phyloP scores from a whole-genome alignment of 2,113 vertebrate species.

The Nettapus auritus region DNA sequence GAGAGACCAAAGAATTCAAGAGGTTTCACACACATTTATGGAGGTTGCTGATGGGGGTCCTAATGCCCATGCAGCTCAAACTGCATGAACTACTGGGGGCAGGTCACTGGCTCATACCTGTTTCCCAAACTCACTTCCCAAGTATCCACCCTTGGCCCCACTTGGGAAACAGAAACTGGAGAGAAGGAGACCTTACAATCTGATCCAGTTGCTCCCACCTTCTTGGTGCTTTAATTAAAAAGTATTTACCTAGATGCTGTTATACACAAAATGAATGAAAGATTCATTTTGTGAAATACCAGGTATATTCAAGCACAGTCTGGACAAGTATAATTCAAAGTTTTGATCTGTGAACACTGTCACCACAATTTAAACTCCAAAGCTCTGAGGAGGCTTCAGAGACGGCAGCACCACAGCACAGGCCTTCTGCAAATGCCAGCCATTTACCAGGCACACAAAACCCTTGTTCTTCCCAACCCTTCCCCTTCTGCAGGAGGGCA shows the following conservation, averaged over 20 bases:
- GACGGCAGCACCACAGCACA: accelerated
- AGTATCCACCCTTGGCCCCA: not conserved
- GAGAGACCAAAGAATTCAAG: not conserved
- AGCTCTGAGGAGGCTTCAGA: not conserved
- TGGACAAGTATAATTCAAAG: not conserved
- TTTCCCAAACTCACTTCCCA: not conserved
- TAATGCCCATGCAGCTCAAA: not conserved
- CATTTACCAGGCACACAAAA: not conserved
- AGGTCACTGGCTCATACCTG: not conserved
- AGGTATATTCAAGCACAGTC: not conserved
- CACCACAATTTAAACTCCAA: not conserved
- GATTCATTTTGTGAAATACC: not conserved
- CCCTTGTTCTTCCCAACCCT: not conserved
- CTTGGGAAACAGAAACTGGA: not conserved
- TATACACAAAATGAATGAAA: not conserved
- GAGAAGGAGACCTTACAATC: not conserved
- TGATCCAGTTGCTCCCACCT: not conserved
- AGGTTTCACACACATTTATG: not conserved
- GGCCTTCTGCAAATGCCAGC: not conserved
- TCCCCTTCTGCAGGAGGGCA: not conserved
- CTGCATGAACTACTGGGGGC: not conserved
- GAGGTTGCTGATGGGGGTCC: not conserved
- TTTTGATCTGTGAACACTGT: not conserved
- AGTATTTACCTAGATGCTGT: not conserved
- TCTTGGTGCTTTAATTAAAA: not conserved